Evolutionary conservation across 1,140 invertebrate genomes (phyloP).

Genomic region (Aphaenogaster ashmeadi): DNA sequence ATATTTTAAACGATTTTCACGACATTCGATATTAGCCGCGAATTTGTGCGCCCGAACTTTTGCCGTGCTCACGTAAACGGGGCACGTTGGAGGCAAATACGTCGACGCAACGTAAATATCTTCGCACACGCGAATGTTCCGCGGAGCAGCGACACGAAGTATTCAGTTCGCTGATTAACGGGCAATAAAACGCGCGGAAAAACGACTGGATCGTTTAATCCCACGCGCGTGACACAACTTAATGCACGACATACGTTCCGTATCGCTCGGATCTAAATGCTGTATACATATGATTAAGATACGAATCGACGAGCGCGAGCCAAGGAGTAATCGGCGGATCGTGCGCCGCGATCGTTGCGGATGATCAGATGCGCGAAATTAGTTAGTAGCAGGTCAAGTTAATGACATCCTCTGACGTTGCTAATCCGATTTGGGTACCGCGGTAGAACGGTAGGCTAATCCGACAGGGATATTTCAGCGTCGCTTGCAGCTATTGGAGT

Average conservation of each 20-base stretch:
- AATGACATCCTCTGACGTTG: conserved; percentile 57
- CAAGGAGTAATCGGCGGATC: conserved; percentile 23
- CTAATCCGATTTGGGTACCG: conserved; percentile 53
- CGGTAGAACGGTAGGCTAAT: conserved; percentile 43
- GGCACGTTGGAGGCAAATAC: conserved; percentile 26
- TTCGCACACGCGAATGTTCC: conserved; percentile 28
- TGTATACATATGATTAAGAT: conserved; percentile 47
- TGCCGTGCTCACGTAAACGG: neutral
- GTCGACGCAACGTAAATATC: neutral
- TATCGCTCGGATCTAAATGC: conserved; percentile 31
- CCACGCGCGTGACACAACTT: neutral
- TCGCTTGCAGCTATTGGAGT: conserved; percentile 38
- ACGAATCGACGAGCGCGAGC: conserved; percentile 3
- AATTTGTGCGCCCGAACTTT: conserved; percentile 13
- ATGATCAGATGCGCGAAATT: conserved; percentile 42
- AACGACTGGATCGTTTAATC: conserved; percentile 41
- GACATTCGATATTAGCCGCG: conserved; percentile 37
- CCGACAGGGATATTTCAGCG: conserved; percentile 56
- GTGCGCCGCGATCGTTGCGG: neutral
- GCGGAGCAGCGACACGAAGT: neutral
- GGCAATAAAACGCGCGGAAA: conserved; percentile 46
- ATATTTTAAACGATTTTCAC: conserved; percentile 44
- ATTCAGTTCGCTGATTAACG: conserved; percentile 44
- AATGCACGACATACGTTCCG: neutral
- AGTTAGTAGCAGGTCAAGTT: conserved; percentile 46